Percentiles rank a stretch among this genome's conserved stretches.
phyloP scores from a whole-genome alignment of 2,888 invertebrate genomes.

The Merodon equestris region DNA sequence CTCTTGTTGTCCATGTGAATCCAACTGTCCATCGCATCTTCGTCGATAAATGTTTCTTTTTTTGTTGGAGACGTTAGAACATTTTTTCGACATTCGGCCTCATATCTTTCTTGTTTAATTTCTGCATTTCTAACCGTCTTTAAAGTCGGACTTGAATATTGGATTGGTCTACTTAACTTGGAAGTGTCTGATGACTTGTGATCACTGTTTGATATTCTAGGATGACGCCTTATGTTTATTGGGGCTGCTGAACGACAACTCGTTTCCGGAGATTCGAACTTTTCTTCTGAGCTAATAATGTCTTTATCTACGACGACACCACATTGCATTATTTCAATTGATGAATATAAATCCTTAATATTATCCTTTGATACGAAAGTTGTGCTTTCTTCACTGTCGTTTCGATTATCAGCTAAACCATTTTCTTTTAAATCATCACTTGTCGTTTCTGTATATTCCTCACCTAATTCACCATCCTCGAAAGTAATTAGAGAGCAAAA shows the following conservation, averaged over 20 bases:
- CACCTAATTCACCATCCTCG: conserved; percentile 85
- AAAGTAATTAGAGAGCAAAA: conserved; percentile 93
- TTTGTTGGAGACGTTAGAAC: too few relatives aligned
- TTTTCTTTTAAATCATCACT: conserved; percentile 73
- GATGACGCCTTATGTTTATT: conserved; percentile 76
- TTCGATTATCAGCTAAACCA: conserved; percentile 2
- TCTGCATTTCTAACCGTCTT: too few relatives aligned
- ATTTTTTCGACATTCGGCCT: conserved; percentile 68
- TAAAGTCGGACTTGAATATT: too few relatives aligned
- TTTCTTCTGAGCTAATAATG: conserved; percentile 77
- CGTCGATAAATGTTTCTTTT: conserved; percentile 70
- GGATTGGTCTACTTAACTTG: too few relatives aligned
- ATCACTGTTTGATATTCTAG: conserved; percentile 72
- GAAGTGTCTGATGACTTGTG: too few relatives aligned
- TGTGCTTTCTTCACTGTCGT: background rate
- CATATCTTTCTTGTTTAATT: too few relatives aligned
- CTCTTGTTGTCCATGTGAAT: conserved; percentile 67
- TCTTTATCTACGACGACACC: conserved; percentile 74
- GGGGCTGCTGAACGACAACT: conserved; percentile 75
- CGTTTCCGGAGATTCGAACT: conserved; percentile 77
- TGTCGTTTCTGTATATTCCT: conserved; percentile 76
- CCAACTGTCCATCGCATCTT: conserved; percentile 77
- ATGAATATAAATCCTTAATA: background rate
- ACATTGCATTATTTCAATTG: conserved; percentile 59
- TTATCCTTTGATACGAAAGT: conserved; percentile 7